Conservation (phyloP, 92 coral and sea anemone species). For the Paragorgia papillata region DNA sequence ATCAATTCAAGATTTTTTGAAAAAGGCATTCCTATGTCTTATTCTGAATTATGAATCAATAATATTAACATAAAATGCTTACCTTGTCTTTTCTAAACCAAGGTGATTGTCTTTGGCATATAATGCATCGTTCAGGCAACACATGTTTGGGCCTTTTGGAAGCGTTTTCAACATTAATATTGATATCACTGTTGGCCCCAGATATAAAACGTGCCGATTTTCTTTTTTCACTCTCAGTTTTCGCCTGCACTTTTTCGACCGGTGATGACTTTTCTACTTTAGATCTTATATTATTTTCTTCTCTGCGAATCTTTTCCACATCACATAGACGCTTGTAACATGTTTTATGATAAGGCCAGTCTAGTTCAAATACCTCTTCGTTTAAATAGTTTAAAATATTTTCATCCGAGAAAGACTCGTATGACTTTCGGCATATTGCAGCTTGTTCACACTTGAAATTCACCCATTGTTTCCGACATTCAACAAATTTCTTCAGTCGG, state of each 20-base stretch:
- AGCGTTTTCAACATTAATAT: conserved; percentile 12
- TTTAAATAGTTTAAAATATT: conserved; percentile 6
- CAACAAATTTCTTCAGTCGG: conserved; percentile 28
- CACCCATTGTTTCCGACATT: conserved; percentile 35
- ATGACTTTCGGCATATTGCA: conserved; percentile 30
- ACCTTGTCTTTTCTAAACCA: conserved; percentile 40
- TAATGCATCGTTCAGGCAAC: conserved; percentile 40
- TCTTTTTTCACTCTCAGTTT: too few species aligned
- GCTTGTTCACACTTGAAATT: conserved; percentile 37
- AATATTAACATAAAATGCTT: conserved; percentile 2
- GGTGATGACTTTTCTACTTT: conserved; percentile 12
- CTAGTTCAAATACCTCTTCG: conserved; percentile 33
- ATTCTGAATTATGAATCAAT: too few species aligned
- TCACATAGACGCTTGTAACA: conserved; percentile 42
- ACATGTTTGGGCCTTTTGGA: conserved; percentile 28
- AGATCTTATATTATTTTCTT: conserved; percentile 18
- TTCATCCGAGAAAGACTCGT: conserved; percentile 38
- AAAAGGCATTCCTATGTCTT: too few species aligned
- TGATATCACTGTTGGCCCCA: too few species aligned
- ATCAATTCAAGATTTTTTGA: too few species aligned
- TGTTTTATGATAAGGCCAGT: conserved; percentile 38
- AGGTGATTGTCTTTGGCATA: conserved; percentile 34
- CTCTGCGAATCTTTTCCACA: conserved; percentile 37
- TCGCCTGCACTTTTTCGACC: not conserved
- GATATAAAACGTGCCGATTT: conserved; percentile 24